phyloP scores from a whole-genome alignment of 2,888 invertebrate species.

The Metellina segmentata region DNA sequence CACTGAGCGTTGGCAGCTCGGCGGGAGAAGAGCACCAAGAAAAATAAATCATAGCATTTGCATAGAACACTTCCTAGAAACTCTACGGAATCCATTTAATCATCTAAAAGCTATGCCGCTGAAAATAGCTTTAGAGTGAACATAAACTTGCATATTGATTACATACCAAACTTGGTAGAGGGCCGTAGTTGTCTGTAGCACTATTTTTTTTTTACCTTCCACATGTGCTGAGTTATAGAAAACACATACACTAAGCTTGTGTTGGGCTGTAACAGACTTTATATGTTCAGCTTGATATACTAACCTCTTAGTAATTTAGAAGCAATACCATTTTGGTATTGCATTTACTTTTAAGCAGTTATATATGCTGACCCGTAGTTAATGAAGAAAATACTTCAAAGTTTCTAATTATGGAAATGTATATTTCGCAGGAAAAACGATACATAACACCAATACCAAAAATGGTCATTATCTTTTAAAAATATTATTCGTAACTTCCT shows the following conservation, averaged over 20 bases:
- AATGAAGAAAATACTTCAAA: too few species aligned
- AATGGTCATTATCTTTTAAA: too few species aligned
- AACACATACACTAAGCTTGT: background rate
- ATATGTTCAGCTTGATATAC: background rate
- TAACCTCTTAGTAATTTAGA: background rate
- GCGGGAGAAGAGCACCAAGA: background rate
- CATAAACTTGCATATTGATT: conserved; percentile 1
- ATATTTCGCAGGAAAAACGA: too few species aligned
- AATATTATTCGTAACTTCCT: too few species aligned
- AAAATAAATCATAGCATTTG: background rate
- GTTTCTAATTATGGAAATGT: too few species aligned
- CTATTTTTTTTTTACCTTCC: background rate
- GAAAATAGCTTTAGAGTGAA: background rate
- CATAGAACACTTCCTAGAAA: conserved; percentile 8
- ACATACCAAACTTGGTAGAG: background rate
- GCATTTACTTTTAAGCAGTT: too few species aligned
- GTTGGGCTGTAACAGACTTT: background rate
- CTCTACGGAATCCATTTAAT: conserved; percentile 18
- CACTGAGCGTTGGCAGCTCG: background rate
- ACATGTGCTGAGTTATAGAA: background rate
- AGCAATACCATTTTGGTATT: background rate
- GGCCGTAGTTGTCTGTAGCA: background rate
- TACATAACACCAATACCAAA: too few species aligned
- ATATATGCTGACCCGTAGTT: too few species aligned
- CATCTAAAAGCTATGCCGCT: conserved; percentile 27